These are phyloP conservation scores for Mythimna ferrago DNA, from an alignment of 2,888 invertebrate species.

Conservation along the genomic window DNA sequence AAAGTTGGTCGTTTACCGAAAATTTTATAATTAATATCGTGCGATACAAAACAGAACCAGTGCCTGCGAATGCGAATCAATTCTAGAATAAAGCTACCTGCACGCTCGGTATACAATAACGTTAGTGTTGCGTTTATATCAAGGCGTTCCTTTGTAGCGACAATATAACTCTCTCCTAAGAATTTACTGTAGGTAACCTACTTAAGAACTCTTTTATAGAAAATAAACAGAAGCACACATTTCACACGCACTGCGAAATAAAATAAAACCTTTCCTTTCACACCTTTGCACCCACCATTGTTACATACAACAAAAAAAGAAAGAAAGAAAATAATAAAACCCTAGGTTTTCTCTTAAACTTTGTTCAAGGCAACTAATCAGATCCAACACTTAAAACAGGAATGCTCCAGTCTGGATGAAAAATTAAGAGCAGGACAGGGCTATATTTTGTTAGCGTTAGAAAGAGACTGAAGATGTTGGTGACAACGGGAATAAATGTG, in stretches of 20 bases:
- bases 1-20: no score
- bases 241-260: slow-evolving; percentile 41
- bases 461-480: slow-evolving; percentile 34
- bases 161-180: slow-evolving; percentile 9
- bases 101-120: slow-evolving; percentile 1
- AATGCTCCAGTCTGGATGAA: slow-evolving; percentile 8
- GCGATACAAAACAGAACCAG: not conserved
- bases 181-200: slow-evolving; percentile 9
- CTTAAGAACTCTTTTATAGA: slow-evolving; percentile 26
- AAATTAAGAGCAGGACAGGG: slow-evolving; percentile 26
- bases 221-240: slow-evolving; percentile 45
- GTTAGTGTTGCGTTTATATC: not conserved
- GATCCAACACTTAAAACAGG: slow-evolving; percentile 42
- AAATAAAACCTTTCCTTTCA: slow-evolving; percentile 43
- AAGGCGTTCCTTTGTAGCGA: slow-evolving; percentile 5
- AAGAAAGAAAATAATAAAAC: slow-evolving; percentile 24
- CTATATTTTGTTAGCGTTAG: slow-evolving; percentile 14
- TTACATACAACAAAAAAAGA: slow-evolving; percentile 41
- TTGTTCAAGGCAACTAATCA: slow-evolving; percentile 38
- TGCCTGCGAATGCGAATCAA: not conserved
- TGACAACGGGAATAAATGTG: slow-evolving; percentile 47
- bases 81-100: not conserved
- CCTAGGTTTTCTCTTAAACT: slow-evolving; percentile 25
- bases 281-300: slow-evolving; percentile 42
- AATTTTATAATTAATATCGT: not conserved